Evolutionary conservation across 1,140 invertebrate genomes (phyloP).

Genomic region (Melanaphis sacchari): DNA sequence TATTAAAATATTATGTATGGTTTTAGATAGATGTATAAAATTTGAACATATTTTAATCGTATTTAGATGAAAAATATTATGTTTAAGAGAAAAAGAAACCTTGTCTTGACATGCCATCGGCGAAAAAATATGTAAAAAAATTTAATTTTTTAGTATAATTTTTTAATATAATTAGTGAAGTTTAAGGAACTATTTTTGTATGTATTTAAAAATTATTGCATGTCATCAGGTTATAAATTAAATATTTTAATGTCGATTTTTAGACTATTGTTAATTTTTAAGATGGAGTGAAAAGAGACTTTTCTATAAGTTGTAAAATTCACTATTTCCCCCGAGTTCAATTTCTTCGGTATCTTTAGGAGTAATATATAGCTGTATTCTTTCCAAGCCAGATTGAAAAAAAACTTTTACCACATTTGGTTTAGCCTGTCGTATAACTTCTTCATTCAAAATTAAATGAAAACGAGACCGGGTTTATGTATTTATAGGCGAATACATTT

Average conservation of each 20-base stretch:
- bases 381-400: constrained; percentile 22
- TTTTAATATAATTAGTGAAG: not conserved
- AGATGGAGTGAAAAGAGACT: not conserved
- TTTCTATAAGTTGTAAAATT: constrained; percentile 21
- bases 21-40: not conserved
- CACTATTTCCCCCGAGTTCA: constrained; percentile 15
- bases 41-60: not conserved
- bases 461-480: constrained; percentile 10
- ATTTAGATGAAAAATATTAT: not conserved
- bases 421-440: not conserved
- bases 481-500: constrained; percentile 12
- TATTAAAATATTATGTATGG: not conserved
- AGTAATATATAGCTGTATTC: constrained; percentile 17
- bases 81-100: not conserved
- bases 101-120: no score
- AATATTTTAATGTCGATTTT: not conserved
- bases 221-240: not conserved
- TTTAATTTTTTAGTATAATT: no score
- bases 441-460: not conserved
- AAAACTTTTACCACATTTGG: constrained; percentile 30
- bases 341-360: not conserved
- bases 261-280: not conserved
- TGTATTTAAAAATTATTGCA: not conserved
- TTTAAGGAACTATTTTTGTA: not conserved
- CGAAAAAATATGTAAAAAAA: no score